Evolutionary conservation across 2,797 vertebrate genomes (phyloP).

Genomic region (Xyrichtys novacula): DNA sequence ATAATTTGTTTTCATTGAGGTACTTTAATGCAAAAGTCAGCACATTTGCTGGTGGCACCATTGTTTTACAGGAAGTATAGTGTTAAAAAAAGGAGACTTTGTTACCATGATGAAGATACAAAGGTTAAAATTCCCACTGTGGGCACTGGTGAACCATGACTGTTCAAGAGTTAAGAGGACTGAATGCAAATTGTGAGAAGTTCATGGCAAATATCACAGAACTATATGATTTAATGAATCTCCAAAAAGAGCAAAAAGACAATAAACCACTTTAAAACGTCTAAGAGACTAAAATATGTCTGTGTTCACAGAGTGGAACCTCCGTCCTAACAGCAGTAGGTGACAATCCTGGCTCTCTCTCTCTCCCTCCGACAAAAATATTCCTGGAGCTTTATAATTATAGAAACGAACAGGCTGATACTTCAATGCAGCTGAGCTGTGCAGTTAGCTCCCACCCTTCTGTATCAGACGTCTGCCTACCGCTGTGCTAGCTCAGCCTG

Average conservation of each 20-base stretch:
- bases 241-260: neutral
- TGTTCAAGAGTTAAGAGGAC: neutral
- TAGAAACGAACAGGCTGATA: constrained; percentile 47
- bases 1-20: neutral
- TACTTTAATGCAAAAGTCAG: neutral
- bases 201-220: neutral
- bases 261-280: neutral
- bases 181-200: neutral
- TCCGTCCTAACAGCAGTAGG: constrained; percentile 24
- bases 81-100: neutral
- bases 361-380: neutral
- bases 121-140: no score
- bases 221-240: neutral
- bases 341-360: constrained; percentile 25
- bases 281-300: neutral
- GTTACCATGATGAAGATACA: neutral
- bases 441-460: constrained; percentile 25
- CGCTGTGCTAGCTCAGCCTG: constrained; percentile 54
- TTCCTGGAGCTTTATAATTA: constrained; percentile 24
- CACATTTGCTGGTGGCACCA: neutral
- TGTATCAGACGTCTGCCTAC: constrained; percentile 45
- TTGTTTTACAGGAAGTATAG: neutral
- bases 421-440: constrained; percentile 48
- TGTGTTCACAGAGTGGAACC: constrained; percentile 5
- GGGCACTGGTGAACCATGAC: neutral